These are phyloP conservation scores for Automeris io DNA, from an alignment of 2,888 invertebrate genomes.

Conservation along the genomic window DNA sequence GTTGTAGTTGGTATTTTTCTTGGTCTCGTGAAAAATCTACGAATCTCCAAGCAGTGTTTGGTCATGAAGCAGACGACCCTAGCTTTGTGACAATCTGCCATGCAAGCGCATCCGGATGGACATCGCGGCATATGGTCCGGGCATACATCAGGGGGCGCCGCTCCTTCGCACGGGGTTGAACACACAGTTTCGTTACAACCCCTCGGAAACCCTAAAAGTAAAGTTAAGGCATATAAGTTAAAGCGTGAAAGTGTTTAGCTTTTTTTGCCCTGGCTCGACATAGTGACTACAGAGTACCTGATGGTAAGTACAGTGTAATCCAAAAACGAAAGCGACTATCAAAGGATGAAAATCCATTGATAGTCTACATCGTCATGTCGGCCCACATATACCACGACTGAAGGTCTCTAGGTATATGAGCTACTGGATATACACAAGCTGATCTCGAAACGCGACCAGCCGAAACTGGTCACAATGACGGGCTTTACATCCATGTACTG, in stretches of 20 bases:
- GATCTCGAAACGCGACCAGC: too few relatives aligned
- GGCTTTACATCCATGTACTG: too few relatives aligned
- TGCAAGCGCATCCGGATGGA: slow-evolving; percentile 32
- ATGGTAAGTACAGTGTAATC: too few relatives aligned
- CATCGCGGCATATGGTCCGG: slow-evolving; percentile 29
- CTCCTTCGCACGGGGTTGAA: slow-evolving; percentile 26
- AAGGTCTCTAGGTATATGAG: too few relatives aligned
- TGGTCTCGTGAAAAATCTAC: slow-evolving; percentile 15
- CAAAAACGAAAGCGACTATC: too few relatives aligned
- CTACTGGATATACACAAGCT: too few relatives aligned
- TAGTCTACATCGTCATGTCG: too few relatives aligned
- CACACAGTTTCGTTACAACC: slow-evolving; percentile 31
- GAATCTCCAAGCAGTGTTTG: slow-evolving; percentile 21
- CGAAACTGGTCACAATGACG: too few relatives aligned
- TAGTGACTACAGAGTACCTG: too few relatives aligned
- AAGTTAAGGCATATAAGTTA: background rate
- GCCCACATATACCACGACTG: too few relatives aligned
- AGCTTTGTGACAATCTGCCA: slow-evolving; percentile 21
- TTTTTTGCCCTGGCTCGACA: too few relatives aligned
- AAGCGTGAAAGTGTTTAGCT: background rate
- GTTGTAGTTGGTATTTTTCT: slow-evolving; percentile 1
- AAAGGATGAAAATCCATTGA: too few relatives aligned
- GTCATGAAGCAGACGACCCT: slow-evolving; percentile 29
- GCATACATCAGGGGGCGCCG: slow-evolving; percentile 30
- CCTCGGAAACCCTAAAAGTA: background rate